Conservation (phyloP, 1,140 invertebrate genomes). For the Lasaia peninsularis region DNA sequence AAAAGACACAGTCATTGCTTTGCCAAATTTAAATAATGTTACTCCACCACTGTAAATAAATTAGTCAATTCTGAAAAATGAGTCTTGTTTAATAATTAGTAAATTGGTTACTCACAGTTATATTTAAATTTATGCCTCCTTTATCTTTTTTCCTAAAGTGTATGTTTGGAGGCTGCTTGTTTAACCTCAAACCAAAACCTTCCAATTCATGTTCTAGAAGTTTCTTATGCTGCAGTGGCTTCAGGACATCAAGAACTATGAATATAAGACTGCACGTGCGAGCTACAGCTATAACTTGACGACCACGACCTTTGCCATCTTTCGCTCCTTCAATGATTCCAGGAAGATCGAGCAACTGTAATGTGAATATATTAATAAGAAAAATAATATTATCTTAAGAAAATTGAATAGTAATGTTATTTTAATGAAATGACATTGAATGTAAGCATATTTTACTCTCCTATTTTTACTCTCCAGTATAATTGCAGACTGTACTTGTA, state of each 20-base stretch:
- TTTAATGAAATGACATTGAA: too few relatives aligned
- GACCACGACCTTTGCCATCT: conserved; percentile 98
- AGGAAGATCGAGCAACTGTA: conserved; percentile 96
- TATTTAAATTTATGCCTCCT: conserved; percentile 82
- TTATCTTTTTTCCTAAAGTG: conserved; percentile 98
- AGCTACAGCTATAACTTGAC: conserved; percentile 99
- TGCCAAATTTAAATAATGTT: too few relatives aligned
- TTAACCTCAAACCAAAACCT: conserved; percentile 97
- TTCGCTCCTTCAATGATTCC: conserved; percentile 99
- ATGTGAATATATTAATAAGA: too few relatives aligned
- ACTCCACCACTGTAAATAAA: too few relatives aligned
- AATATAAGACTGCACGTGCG: conserved; percentile 98
- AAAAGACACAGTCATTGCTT: too few relatives aligned
- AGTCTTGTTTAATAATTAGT: too few relatives aligned
- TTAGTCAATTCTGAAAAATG: too few relatives aligned
- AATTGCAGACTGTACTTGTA: too few relatives aligned
- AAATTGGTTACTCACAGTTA: conserved; percentile 49
- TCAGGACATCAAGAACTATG: conserved; percentile 98
- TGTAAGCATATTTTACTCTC: too few relatives aligned
- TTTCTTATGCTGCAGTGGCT: conserved; percentile 97
- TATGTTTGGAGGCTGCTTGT: conserved; percentile 98
- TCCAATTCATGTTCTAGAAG: conserved; percentile 98
- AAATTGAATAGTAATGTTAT: too few relatives aligned
- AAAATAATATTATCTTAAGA: too few relatives aligned
- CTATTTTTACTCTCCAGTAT: too few relatives aligned